Base-by-base conservation (phyloP, 1,140 invertebrate genomes). In the Bilobella aurantiaca region DNA sequence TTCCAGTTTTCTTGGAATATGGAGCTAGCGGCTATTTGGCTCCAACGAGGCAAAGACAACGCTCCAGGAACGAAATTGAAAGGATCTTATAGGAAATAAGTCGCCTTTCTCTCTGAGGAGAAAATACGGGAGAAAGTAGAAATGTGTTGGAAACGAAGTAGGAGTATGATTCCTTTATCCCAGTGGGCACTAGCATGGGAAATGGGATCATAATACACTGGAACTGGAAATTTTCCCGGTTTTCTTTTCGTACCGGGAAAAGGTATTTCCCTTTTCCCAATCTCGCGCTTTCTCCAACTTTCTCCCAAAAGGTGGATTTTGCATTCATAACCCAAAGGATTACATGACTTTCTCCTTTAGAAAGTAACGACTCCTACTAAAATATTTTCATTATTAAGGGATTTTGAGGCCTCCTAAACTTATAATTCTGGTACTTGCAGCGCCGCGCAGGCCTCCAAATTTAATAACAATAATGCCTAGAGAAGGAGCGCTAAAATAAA, bases 161-260 rank as follows among this genome's bases (percentile, higher is more conserved):
- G 25, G 3, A 53, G 49, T 53, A 53, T 53, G 14, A 53, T 53
- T 53, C 23, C 49, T 23, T 53, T 53, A 16, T 53, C 49, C 49
- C 49, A 53, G 25, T 5, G 25, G 49, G 49, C 49, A 18, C 49
- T n/a, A 53, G 21, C 12, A 23, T 18, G 21, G 5, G 49, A 23
- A 53, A 53, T 53, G 23, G 49, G 49, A 53, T 53, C 14, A 53
- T 53, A 53, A 53, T 53, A 53, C 14, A 53, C n/a, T n/a, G 49
- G 25, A 53, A 53, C 23, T 12, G 49, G 25, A 53, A 18, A 12
- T 16, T 16, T 5, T 53, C 5, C 12, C 14, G 21, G 49, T 18
- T 5, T 53, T 23, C 49, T 14, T 3, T 8, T 5, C 23, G 3
- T 5, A 53, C 23, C 14, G 23, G 23, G 49, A 23, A 8, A 12